Percentiles rank a stretch among this genome's conserved stretches.
Conservation (phyloP, 2,888 invertebrate species). For the Baccha elongata region DNA sequence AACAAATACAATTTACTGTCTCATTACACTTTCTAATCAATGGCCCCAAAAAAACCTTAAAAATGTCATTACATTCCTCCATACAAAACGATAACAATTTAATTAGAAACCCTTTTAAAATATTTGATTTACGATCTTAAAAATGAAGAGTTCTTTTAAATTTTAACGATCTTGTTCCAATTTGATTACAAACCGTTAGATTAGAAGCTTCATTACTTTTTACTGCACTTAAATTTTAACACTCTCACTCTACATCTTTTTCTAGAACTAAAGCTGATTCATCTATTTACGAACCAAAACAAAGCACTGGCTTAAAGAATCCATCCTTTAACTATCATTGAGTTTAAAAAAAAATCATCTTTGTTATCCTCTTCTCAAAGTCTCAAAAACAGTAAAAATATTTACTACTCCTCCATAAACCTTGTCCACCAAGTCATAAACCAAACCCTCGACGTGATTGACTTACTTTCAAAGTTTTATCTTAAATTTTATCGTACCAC, state of each 20-base stretch:
- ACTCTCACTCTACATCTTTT: not conserved
- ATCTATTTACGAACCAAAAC: not conserved
- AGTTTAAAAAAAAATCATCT: too few relatives aligned
- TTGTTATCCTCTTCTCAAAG: too few relatives aligned
- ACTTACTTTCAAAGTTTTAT: constrained; percentile 11
- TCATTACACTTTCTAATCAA: too few relatives aligned
- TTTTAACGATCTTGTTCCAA: not conserved
- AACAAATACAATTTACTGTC: too few relatives aligned
- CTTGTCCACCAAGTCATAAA: constrained; percentile 10
- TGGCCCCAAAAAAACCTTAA: too few relatives aligned
- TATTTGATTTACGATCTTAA: not conserved
- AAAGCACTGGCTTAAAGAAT: too few relatives aligned
- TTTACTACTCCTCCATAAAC: constrained; percentile 18
- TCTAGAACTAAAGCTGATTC: constrained; percentile 2
- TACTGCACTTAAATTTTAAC: not conserved
- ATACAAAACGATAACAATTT: too few relatives aligned
- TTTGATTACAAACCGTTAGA: not conserved
- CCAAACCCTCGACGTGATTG: not conserved
- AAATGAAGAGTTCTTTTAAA: not conserved
- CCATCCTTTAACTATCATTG: too few relatives aligned
- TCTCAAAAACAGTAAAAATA: too few relatives aligned
- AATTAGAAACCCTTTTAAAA: not conserved
- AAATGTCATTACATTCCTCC: too few relatives aligned
- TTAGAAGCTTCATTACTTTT: too few relatives aligned
- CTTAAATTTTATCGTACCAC: constrained; percentile 19